phyloP scores from a whole-genome alignment of 2,797 vertebrate species.

The Amazona ochrocephala region DNA sequence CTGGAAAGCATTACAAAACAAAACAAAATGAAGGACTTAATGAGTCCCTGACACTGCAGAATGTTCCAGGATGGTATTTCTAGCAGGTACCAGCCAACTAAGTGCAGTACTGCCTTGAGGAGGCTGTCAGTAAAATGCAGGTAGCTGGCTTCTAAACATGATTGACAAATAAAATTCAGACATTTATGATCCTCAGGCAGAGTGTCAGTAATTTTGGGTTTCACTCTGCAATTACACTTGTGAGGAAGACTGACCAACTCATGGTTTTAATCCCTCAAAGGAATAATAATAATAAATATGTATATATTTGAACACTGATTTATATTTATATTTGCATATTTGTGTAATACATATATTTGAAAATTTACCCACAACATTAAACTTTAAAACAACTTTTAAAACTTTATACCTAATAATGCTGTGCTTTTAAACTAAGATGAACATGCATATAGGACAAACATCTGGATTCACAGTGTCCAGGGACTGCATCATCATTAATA shows the following conservation, averaged over 20 bases:
- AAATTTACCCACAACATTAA: background rate
- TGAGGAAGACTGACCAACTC: background rate
- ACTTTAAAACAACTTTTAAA: background rate
- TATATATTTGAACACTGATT: background rate
- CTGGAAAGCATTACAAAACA: background rate
- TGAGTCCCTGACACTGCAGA: background rate
- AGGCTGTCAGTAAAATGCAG: background rate
- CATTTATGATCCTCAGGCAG: no score
- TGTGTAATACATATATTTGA: background rate
- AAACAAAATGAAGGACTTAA: no score
- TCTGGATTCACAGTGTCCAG: background rate
- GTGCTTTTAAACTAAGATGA: background rate
- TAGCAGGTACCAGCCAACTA: background rate
- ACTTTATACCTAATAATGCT: background rate
- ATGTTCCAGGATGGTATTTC: accelerated
- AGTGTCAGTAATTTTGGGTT: accelerated
- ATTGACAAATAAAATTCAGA: background rate
- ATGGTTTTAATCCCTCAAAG: background rate
- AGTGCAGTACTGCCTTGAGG: background rate
- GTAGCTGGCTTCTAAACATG: background rate
- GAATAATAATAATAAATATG: background rate
- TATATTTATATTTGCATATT: background rate
- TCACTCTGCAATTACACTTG: background rate
- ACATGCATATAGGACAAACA: accelerated
- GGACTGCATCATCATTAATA: background rate